phyloP scores from a whole-genome alignment of 2,888 invertebrate genomes.

The Paralinhomoeus sp. region DNA sequence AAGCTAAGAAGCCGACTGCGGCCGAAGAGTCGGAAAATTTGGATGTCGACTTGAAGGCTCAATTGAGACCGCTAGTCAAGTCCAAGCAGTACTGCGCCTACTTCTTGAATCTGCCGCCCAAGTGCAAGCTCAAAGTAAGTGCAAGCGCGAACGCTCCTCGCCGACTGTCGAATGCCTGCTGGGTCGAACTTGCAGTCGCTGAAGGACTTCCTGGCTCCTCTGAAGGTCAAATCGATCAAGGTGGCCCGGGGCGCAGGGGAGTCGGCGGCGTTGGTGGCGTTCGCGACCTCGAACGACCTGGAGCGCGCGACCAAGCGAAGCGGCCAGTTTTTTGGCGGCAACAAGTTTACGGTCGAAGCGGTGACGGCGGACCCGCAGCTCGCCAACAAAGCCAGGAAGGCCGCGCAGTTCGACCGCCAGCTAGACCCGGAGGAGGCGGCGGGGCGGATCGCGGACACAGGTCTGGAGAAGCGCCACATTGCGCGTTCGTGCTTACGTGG shows the following conservation, averaged over 20 bases:
- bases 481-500: too few species aligned
- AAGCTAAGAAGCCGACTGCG: neutral
- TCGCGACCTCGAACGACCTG: conserved; percentile 15
- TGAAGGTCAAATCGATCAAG: conserved; percentile 3
- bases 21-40: too few species aligned
- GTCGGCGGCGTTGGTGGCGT: conserved; percentile 13
- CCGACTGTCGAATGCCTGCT: neutral
- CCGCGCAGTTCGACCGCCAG: neutral
- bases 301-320: conserved; percentile 12
- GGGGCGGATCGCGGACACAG: conserved; percentile 2
- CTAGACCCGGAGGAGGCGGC: conserved; percentile 4
- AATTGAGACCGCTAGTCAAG: too few species aligned
- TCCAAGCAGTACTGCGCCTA: too few species aligned
- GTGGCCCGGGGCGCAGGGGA: conserved; percentile 9
- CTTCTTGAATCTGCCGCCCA: too few species aligned
- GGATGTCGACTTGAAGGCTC: too few species aligned
- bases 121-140: too few species aligned
- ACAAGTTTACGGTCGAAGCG: conserved; percentile 8
- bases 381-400: neutral
- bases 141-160: too few species aligned
- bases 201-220: neutral
- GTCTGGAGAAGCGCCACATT: conserved; percentile 10
- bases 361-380: too few species aligned
- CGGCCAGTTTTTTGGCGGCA: conserved; percentile 17
- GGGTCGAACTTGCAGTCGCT: neutral